Evolutionary conservation across 2,888 invertebrate genomes (phyloP), one percentile per base, ranked within the genome.

Genomic region (Melanostoma mellinum): DNA sequence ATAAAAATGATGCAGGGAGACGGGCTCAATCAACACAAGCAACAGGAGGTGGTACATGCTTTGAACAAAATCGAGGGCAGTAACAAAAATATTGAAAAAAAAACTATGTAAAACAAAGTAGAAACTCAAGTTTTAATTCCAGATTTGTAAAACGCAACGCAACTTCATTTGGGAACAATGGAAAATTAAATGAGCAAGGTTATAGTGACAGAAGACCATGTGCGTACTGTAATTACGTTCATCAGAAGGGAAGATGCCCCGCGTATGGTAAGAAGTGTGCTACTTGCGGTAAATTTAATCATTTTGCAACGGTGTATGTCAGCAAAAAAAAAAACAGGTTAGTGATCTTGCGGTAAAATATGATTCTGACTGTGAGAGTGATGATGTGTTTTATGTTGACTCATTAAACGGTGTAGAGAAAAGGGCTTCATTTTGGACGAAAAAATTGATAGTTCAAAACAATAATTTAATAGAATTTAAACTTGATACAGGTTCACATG

Each of bases 301-400:
- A 67, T 35, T 65, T 65, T 35, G 44, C 53, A 42, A 8, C 67
- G 36, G 48, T 44, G 8, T 56, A n/a, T n/a, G 56, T 8, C 56
- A 56, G 6, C 56, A 38, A 38, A 44, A 46, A 60, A 60, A 9
- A 8, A 69, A 69, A 58, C 52, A 72, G 61, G 61, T 61, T 44
- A 72, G 72, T 72, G n/a, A n/a, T n/a, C n/a, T n/a, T n/a, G n/a
- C n/a, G n/a, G n/a, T n/a, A n/a, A n/a, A n/a, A n/a, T n/a, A 58
- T 42, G 71, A 60, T 6, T 55, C 35, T 8, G 60, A 61, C 52
- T 53, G 56, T 44, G 61, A 53, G 9, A 61, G 44, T 53, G 72
- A 72, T 61, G 55, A 61, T 55, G 69, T 58, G 32, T 10, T 61
- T 3, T 72, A 42, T 52, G 56, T 72, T 3, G 50, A 61, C 44